Evolutionary conservation across 2,888 invertebrate genomes (phyloP).

Genomic region (Autographa gamma): DNA sequence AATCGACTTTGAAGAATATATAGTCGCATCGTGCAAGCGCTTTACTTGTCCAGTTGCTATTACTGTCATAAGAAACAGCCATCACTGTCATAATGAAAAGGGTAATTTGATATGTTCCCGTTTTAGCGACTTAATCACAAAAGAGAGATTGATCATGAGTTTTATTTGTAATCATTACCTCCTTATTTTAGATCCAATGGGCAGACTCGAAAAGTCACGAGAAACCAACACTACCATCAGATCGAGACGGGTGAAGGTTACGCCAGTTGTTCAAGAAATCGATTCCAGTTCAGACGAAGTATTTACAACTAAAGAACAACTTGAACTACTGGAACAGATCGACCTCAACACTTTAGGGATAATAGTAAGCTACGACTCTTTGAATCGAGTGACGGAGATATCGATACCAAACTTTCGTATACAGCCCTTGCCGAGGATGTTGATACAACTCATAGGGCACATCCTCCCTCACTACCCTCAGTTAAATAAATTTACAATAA

Average conservation of each 20-base stretch:
- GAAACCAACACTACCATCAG: not conserved
- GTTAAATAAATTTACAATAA: conserved; percentile 65
- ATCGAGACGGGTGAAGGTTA: not conserved
- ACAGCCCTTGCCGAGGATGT: conserved; percentile 55
- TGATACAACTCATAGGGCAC: conserved; percentile 66
- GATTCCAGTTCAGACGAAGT: conserved; percentile 51
- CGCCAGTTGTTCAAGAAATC: conserved; percentile 10
- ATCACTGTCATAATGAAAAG: conserved; percentile 3
- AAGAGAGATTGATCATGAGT: not conserved
- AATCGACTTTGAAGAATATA: conserved; percentile 21
- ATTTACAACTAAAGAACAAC: conserved; percentile 53
- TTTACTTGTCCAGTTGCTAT: conserved; percentile 55
- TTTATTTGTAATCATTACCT: not conserved
- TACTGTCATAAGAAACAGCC: conserved; percentile 55
- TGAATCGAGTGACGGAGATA: conserved; percentile 67
- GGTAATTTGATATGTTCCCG: conserved; percentile 6
- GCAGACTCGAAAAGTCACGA: conserved; percentile 26
- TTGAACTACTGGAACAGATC: conserved; percentile 60
- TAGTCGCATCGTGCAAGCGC: conserved; percentile 13
- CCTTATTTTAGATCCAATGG: conserved; percentile 53
- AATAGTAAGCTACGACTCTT: conserved; percentile 62
- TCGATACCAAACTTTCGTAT: conserved; percentile 49
- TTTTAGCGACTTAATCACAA: not conserved
- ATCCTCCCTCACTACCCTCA: conserved; percentile 61
- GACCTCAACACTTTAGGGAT: conserved; percentile 49